phyloP scores from a whole-genome alignment of 1,140 invertebrate genomes.

The Drosophila lowei region DNA sequence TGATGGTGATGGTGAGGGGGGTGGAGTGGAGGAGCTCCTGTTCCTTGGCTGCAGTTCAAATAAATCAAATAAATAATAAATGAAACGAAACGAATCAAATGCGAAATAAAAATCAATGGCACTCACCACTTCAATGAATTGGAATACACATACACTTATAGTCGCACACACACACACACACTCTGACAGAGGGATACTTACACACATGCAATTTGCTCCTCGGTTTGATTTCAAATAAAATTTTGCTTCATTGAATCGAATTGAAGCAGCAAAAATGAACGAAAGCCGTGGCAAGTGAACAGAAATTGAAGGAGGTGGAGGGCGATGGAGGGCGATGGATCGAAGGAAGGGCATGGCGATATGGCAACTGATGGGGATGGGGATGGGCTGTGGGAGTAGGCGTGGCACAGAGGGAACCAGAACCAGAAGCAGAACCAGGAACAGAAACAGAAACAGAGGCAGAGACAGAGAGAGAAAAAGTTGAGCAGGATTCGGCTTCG shows the following conservation, averaged over 20 bases:
- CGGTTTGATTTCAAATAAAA: constrained; percentile 80
- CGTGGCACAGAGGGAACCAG: constrained; percentile 17
- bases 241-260: constrained; percentile 78
- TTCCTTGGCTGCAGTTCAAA: constrained; percentile 60
- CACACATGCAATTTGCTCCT: constrained; percentile 69
- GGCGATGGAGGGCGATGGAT: too few species aligned
- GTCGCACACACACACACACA: constrained; percentile 11
- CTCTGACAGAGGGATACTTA: neutral
- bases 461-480: constrained; percentile 2
- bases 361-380: too few species aligned
- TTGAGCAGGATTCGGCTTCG: constrained; percentile 20
- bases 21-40: neutral
- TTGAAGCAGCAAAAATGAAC: constrained; percentile 68
- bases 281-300: constrained; percentile 1
- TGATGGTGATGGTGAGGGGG: neutral
- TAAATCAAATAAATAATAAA: constrained; percentile 81
- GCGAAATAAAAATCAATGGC: constrained; percentile 79
- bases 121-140: constrained; percentile 76
- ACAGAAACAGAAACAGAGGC: neutral
- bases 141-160: constrained; percentile 45
- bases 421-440: neutral
- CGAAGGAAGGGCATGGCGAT: neutral
- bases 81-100: constrained; percentile 80
- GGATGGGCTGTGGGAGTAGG: neutral
- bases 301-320: too few species aligned